Evolutionary conservation across 2,888 invertebrate species (phyloP), one percentile per base, ranked within the genome.

Genomic region (Magallana nippona): DNA sequence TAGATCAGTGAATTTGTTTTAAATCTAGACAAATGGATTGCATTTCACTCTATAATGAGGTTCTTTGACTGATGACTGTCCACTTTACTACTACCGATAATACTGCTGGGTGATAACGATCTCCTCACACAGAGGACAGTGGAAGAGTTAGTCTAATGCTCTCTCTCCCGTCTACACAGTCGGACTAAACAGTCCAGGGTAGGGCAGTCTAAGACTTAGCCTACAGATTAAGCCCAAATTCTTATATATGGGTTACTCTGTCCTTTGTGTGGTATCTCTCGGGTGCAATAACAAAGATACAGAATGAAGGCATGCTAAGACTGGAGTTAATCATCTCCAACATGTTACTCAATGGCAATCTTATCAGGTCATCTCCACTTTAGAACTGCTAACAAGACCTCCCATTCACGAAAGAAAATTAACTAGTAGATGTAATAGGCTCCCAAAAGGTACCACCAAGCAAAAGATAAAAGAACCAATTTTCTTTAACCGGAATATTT

Each of bases 311-410:
- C 71, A 27, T 13, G 71, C 71, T 71, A 71, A 15, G 71, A 71
- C 71, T 27, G 32, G 71, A 71, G 71, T 71, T 71, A 71, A 71
- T 71, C 32, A 71, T 71, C 71, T 71, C 22, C 32, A 71, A 71
- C 71, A 71, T 71, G 71, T 32, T 71, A 71, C 71, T 27, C 71
- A 71, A 71, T 22, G 27, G 32, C 10, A 71, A 71, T 71, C 71
- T 27, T 71, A 71, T 71, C 71, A 27, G 71, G 71, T 71, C 71
- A 71, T 71, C 71, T 71, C 71, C 22, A 63, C 19, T 22, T 71
- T 71, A 22, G 32, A 71, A 71, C 27, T 32, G 32, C 22, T 71
- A 27, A 71, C 32, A 11, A 27, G 10, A 22, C 71, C 71, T 27
- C 32, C 71, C 32, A 27, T 71, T 71, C 22, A 27, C 10, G 22